phyloP scores from a whole-genome alignment of 2,113 vertebrate genomes.

The Syngnathus floridae region DNA sequence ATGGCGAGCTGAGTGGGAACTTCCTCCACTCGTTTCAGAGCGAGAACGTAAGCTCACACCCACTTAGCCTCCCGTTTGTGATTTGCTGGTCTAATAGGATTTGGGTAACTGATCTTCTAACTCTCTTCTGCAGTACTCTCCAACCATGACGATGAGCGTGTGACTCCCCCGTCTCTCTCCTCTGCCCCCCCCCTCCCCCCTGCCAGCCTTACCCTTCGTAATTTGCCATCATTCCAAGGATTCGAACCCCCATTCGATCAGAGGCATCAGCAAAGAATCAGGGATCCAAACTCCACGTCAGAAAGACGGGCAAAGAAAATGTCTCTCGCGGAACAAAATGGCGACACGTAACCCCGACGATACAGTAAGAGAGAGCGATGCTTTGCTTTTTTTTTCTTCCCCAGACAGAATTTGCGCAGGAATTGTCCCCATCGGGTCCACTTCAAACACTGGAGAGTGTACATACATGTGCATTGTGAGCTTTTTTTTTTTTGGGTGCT shows the following conservation, averaged over 20 bases:
- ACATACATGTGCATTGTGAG: slow-evolving; percentile 74
- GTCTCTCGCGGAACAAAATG: slow-evolving; percentile 56
- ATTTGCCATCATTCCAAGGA: slow-evolving; percentile 89
- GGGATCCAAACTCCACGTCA: slow-evolving; percentile 58
- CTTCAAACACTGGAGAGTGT: slow-evolving; percentile 87
- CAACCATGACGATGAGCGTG: slow-evolving; percentile 99
- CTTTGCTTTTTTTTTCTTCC: slow-evolving; percentile 61
- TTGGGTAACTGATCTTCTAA: slow-evolving; percentile 22
- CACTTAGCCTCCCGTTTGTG: background rate
- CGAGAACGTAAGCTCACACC: slow-evolving; percentile 83
- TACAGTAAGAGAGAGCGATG: slow-evolving; percentile 7
- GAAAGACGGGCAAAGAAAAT: slow-evolving; percentile 40
- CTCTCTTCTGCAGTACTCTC: slow-evolving; percentile 84
- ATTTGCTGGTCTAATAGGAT: too few relatives aligned
- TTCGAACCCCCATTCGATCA: slow-evolving; percentile 75
- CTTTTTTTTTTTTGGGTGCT: slow-evolving; percentile 52
- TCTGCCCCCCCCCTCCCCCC: too few relatives aligned
- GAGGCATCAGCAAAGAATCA: slow-evolving; percentile 78
- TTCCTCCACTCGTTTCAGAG: slow-evolving; percentile 99
- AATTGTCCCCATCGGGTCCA: slow-evolving; percentile 62
- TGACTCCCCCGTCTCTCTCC: slow-evolving; percentile 68
- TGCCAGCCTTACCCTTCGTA: slow-evolving; percentile 60
- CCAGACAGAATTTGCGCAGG: slow-evolving; percentile 55
- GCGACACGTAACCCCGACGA: slow-evolving; percentile 20
- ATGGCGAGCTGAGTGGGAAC: slow-evolving; percentile 93